A percentile compares a stretch with the other conserved stretches of the same genome.
Evolutionary conservation across 1,140 invertebrate genomes (phyloP).

Genomic region (Stegodyphus dumicola): DNA sequence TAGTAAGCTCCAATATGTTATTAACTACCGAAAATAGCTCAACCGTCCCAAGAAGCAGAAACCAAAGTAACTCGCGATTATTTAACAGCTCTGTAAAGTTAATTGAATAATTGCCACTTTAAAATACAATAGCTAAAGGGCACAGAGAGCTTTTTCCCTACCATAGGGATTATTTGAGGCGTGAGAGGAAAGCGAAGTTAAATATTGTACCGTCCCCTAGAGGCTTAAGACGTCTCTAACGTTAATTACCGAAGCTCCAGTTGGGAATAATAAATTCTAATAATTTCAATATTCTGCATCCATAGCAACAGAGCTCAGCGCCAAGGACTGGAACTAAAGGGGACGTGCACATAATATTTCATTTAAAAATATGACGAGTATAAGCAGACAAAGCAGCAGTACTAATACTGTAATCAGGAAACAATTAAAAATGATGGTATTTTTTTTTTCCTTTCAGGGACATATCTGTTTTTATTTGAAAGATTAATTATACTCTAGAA

Average conservation of each 20-base stretch:
- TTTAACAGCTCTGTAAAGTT: conserved; percentile 37
- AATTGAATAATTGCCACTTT: conserved; percentile 57
- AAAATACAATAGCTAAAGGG: conserved; percentile 52
- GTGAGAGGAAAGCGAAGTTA: conserved; percentile 48
- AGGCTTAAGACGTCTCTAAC: conserved; percentile 50
- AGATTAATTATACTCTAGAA: too few species aligned
- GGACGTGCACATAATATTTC: conserved; percentile 33
- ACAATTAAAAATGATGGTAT: too few species aligned
- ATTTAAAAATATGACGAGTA: background rate
- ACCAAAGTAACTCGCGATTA: conserved; percentile 37
- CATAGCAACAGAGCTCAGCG: conserved; percentile 49
- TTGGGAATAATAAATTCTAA: conserved; percentile 61
- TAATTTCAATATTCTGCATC: conserved; percentile 58
- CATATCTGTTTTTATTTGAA: too few species aligned
- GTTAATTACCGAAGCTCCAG: conserved; percentile 59
- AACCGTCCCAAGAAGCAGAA: background rate
- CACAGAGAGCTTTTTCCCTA: conserved; percentile 33
- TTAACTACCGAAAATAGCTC: too few species aligned
- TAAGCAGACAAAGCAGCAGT: too few species aligned
- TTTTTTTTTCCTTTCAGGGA: too few species aligned
- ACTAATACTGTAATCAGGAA: too few species aligned
- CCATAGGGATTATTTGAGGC: conserved; percentile 21
- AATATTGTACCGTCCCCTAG: conserved; percentile 57
- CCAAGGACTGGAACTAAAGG: conserved; percentile 37
- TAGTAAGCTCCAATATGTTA: too few species aligned